A percentile compares a stretch with the other conserved stretches of the same genome.
Evolutionary conservation across 2,113 vertebrate species (phyloP).

Genomic region (Brachyistius frenatus): DNA sequence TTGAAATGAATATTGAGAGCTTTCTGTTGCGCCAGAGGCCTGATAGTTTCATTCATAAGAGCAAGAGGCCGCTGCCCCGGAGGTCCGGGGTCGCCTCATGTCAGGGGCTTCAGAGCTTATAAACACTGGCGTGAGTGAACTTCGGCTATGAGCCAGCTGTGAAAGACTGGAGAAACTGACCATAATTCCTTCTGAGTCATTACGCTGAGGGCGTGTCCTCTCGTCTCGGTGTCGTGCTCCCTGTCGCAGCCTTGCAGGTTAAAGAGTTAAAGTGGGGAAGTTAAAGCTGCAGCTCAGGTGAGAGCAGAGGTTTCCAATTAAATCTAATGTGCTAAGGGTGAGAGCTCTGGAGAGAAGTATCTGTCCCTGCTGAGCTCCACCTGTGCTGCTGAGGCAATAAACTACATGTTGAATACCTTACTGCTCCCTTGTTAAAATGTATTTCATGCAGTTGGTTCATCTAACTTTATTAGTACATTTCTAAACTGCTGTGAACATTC

Average conservation of each 20-base stretch:
- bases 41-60: slow-evolving; percentile 57
- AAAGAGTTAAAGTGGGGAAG: slow-evolving; percentile 71
- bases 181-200: slow-evolving; percentile 73
- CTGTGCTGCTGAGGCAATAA: slow-evolving; percentile 17
- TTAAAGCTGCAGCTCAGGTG: slow-evolving; percentile 63
- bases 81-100: slow-evolving; percentile 22
- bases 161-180: slow-evolving; percentile 40
- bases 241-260: slow-evolving; percentile 45
- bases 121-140: slow-evolving; percentile 47
- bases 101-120: slow-evolving; percentile 26
- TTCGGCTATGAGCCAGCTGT: slow-evolving; percentile 33
- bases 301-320: slow-evolving; percentile 76
- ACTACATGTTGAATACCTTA: slow-evolving; percentile 35
- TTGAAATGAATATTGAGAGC: slow-evolving; percentile 72
- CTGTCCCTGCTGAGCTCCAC: slow-evolving; percentile 51
- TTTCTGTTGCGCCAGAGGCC: slow-evolving; percentile 34
- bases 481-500: slow-evolving; percentile 6
- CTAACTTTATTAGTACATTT: slow-evolving; percentile 31
- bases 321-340: slow-evolving; percentile 73
- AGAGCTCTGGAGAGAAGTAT: slow-evolving; percentile 55
- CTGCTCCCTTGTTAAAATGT: slow-evolving; percentile 26
- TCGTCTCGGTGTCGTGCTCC: slow-evolving; percentile 21
- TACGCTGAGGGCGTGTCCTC: slow-evolving; percentile 36
- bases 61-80: slow-evolving; percentile 22
- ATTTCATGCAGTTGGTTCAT: slow-evolving; percentile 36